These are phyloP conservation scores for Tragulus kanchil DNA, from an alignment of 2,113 vertebrate species.

Conservation along the genomic window DNA sequence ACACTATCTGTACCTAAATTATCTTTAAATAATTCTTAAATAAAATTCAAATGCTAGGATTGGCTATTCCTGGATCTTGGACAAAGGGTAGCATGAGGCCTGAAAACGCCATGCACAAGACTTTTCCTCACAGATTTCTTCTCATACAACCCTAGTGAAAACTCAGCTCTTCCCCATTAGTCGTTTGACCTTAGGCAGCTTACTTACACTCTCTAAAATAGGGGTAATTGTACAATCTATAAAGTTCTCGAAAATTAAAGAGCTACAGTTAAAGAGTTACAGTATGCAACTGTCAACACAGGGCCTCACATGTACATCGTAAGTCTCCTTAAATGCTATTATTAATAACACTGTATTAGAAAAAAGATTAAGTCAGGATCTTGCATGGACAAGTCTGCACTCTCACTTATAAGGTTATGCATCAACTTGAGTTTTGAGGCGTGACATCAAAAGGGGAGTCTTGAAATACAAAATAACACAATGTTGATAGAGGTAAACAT, in stretches of 20 bases:
- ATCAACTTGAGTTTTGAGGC: not conserved
- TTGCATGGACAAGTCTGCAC: not conserved
- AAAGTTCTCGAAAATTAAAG: not conserved
- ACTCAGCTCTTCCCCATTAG: not conserved
- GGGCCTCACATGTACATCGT: not conserved
- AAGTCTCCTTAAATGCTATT: not conserved
- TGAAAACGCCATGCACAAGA: not conserved
- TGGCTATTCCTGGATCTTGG: not conserved
- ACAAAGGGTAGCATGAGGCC: not conserved
- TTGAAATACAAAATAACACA: conserved; percentile 53
- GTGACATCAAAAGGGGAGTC: not conserved
- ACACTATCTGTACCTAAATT: not conserved
- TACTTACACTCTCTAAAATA: conserved; percentile 1
- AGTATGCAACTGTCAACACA: not conserved
- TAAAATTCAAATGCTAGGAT: not conserved
- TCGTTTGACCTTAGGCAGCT: not conserved
- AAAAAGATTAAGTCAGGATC: not conserved
- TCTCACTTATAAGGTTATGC: not conserved
- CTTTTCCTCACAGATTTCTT: not conserved
- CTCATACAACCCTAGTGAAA: not conserved
- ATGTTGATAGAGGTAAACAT: not conserved
- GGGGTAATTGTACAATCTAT: not conserved
- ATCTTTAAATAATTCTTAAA: conserved; percentile 25
- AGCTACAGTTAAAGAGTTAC: not conserved
- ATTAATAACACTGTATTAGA: not conserved